Evolutionary conservation across 1,140 invertebrate species (phyloP).

Genomic region (Trichonephila clavipes): DNA sequence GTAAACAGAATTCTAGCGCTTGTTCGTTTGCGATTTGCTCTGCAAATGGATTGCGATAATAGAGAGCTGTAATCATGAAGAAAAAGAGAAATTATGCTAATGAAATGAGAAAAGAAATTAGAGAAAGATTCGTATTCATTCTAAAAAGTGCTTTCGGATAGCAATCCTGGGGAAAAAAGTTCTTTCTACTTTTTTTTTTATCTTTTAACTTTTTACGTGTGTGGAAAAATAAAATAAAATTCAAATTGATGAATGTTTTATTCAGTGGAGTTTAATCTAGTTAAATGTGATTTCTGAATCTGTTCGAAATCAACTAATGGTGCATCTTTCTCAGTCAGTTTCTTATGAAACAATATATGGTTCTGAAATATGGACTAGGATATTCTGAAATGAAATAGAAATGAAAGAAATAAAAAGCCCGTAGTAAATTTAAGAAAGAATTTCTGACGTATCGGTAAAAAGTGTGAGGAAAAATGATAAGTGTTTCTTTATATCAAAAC

Average conservation of each 20-base stretch:
- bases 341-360: neutral
- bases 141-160: neutral
- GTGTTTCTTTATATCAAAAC: slow-evolving; percentile 31
- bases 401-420: neutral
- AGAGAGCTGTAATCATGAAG: neutral
- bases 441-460: neutral
- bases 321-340: neutral
- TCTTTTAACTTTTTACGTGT: neutral
- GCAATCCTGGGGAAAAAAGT: neutral
- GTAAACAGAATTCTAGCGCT: slow-evolving; percentile 8
- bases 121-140: neutral
- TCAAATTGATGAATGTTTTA: neutral
- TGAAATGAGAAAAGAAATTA: slow-evolving; percentile 27
- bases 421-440: slow-evolving; percentile 16
- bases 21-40: neutral
- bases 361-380: neutral
- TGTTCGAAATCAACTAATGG: neutral
- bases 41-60: slow-evolving; percentile 36
- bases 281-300: neutral
- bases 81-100: slow-evolving; percentile 26
- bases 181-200: neutral
- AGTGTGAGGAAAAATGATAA: slow-evolving; percentile 26
- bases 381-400: neutral
- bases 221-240: neutral
- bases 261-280: neutral